Percentiles rank a stretch among this genome's conserved stretches.
phyloP scores from a whole-genome alignment of 1,140 invertebrate species.

The Zaprionus kolodkinae region DNA sequence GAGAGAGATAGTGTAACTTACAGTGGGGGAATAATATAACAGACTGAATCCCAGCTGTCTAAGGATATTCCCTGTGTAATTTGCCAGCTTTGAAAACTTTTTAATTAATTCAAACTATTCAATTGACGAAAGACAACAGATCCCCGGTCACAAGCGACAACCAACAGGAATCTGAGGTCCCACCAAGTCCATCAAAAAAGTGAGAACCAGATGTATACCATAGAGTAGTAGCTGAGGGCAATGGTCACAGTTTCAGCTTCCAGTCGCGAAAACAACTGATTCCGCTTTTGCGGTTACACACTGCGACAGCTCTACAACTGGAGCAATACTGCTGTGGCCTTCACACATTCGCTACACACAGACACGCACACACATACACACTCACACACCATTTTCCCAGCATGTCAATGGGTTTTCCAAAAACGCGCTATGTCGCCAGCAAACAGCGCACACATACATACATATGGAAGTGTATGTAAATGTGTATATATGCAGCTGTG shows the following conservation, averaged over 20 bases:
- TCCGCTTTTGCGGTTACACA: constrained; percentile 21
- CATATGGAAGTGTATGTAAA: background rate
- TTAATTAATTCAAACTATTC: constrained; percentile 1
- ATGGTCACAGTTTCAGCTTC: background rate
- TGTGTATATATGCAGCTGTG: background rate
- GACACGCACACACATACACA: background rate
- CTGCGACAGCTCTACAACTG: constrained; percentile 18
- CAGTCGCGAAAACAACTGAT: constrained; percentile 8
- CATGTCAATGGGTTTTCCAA: constrained; percentile 8
- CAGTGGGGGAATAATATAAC: no score
- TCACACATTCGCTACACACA: background rate
- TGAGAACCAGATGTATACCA: background rate
- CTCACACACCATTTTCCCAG: background rate
- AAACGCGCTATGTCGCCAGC: constrained; percentile 3
- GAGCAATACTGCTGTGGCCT: constrained; percentile 2
- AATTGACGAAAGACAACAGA: background rate
- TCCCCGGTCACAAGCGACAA: background rate
- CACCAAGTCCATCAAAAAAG: background rate
- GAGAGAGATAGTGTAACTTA: background rate
- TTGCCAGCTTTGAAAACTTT: background rate
- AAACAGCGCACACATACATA: background rate
- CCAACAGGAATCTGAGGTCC: background rate
- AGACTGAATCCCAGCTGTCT: background rate
- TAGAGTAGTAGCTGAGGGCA: background rate
- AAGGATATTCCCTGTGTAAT: background rate